Evolutionary conservation across 2,888 invertebrate species (phyloP), one percentile per base, ranked within the genome.

Genomic region (Marronus borbonicus): DNA sequence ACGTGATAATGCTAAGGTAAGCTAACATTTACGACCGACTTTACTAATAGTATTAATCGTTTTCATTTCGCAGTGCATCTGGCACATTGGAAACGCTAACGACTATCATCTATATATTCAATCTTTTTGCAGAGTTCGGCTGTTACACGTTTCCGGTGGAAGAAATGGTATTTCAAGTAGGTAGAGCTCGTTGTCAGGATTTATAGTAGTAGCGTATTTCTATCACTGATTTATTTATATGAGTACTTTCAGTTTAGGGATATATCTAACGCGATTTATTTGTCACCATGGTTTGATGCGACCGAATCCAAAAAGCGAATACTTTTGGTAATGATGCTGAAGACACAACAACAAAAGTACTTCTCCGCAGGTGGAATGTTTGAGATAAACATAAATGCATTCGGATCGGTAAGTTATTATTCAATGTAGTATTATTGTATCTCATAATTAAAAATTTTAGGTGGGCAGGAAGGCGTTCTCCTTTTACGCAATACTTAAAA

Each of bases 131-230:
- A 17, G 36, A 77, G 50, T 77, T 77, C 44, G 77, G 44, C 8
- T 69, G 36, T 50, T 77, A 77, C 60, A 62, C 77, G 5, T 77
- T 77, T 49, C 77, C 77, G 8, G 70, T 62, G 20, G 77, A 77
- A 49, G 69, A 77, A 70, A 60, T 77, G 7, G 70, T 70, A 31
- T 69, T 62, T 44, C 31, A 77, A 36, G 77, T 77, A 69, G 62
- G 49, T 49, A 12, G 64, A n/a, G n/a, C 3, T 44, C 44, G 8
- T 44, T 44, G 10, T 8, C 8, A 44, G 8, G 8, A 44, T 44
- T 44, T 44, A 8, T 3, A 0, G 5, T 31, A 31, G 31, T 5
- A 31, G 31, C 5, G 31, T 31, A 31, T 8, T 44, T 44, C 10
- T 44, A 8, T 44, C 8, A 2, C 2, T 44, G 12, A 8, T 12